Evolutionary conservation across 2,888 invertebrate genomes (phyloP), one percentile per base, ranked within the genome.

Genomic region (Girardia tigrina): DNA sequence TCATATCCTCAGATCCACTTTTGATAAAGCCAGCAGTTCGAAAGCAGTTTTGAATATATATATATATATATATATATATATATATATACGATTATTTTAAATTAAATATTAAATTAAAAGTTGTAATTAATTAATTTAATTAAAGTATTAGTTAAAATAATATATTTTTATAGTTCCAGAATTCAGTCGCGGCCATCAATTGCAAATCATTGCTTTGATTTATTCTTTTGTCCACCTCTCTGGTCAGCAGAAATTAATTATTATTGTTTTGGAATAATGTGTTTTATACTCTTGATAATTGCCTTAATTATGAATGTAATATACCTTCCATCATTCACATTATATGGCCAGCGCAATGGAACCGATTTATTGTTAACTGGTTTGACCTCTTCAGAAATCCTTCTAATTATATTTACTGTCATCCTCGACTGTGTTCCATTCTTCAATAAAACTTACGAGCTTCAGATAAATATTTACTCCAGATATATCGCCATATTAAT

Each of bases 271-370:
- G 56, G 56, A 12, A n/a, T 56, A 6, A 23, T 23, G n/a, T 56
- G 56, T 56, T 16, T 56, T 4, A n/a, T 56, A 56, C 4, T 56
- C 23, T n/a, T 56, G 23, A n/a, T 56, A 20, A n/a, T 56, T 56
- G 56, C 56, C n/a, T 16, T 56, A 56, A 56, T 56, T 56, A 56
- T 56, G 56, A 56, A 56, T 16, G n/a, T n/a, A 8, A 56, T 56
- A 2, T 56, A 56, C 23, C n/a, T 56, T 4, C 56, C 56, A 56
- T 56, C 56, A 4, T 56, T 56, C 23, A 56, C 56, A 56, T 56
- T 56, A 8, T 56, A 56, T 56, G n/a, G 56, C 23, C 56, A 56
- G 23, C 56, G 56, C 4, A 56, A 56, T n/a, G 56, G 56, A 56
- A 56, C 56, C n/a, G 56, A 56, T 56, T 20, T 56, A 8, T 56